Evolutionary conservation across 2,797 vertebrate genomes (phyloP).

Genomic region (Liasis olivaceus): DNA sequence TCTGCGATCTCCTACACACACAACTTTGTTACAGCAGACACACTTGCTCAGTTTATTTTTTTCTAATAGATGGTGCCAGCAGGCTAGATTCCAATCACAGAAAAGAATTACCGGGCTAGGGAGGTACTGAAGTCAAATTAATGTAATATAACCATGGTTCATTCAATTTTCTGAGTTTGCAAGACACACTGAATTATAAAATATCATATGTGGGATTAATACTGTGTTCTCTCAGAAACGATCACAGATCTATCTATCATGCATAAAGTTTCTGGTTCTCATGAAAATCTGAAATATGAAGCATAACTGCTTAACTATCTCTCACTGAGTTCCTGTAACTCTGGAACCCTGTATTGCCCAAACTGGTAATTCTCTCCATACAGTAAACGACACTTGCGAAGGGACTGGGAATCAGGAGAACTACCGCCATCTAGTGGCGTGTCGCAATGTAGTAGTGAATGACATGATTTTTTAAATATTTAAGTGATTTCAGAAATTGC

Average conservation of each 20-base stretch:
- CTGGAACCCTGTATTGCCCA: background rate
- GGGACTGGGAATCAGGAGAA: slow-evolving; percentile 27
- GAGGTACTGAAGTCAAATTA: background rate
- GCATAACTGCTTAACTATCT: background rate
- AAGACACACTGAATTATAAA: background rate
- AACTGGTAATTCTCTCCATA: background rate
- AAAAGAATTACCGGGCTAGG: background rate
- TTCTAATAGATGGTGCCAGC: background rate
- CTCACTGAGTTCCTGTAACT: background rate
- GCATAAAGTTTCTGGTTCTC: background rate
- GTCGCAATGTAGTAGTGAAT: background rate
- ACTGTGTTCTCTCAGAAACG: background rate
- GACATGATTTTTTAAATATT: background rate
- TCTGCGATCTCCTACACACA: background rate
- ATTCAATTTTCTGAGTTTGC: background rate
- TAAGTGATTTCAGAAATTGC: background rate
- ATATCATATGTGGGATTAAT: background rate
- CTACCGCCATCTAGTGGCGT: slow-evolving; percentile 55
- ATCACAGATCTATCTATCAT: background rate
- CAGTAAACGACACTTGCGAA: background rate
- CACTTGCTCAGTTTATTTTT: background rate
- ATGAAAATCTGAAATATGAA: background rate
- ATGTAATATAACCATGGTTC: background rate
- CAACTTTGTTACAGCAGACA: background rate
- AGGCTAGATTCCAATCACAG: background rate